phyloP scores from a whole-genome alignment of 2,113 vertebrate species.

The Vicugna pacos region DNA sequence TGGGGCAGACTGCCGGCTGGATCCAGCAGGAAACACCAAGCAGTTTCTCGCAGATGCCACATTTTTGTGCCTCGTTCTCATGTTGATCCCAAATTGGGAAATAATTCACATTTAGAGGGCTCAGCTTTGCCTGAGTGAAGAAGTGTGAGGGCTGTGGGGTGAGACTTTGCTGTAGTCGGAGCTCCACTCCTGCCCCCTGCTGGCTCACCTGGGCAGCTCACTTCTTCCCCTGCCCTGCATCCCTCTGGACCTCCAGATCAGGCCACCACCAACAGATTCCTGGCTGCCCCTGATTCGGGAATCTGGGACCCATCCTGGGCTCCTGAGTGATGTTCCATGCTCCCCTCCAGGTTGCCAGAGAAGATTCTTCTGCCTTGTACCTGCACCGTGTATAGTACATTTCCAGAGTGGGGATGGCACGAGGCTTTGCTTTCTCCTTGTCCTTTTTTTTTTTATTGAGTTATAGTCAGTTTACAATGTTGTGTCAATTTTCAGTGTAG shows the following conservation, averaged over 20 bases:
- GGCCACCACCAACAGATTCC: no score
- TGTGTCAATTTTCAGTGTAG: no score
- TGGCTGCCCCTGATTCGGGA: background rate
- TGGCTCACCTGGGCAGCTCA: rapidly evolving
- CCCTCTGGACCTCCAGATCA: background rate
- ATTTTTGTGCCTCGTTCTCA: background rate
- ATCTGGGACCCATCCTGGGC: no score
- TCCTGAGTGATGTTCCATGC: background rate
- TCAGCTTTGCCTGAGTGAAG: background rate
- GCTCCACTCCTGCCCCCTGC: background rate
- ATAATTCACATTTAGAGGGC: background rate
- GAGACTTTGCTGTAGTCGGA: background rate
- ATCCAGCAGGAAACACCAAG: background rate
- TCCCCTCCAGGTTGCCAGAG: background rate
- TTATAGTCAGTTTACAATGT: no score
- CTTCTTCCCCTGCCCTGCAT: background rate
- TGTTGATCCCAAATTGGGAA: background rate
- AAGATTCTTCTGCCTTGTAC: background rate
- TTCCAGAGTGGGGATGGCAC: background rate
- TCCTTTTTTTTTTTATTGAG: background rate
- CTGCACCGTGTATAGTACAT: background rate
- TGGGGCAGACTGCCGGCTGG: background rate
- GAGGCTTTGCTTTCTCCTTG: background rate
- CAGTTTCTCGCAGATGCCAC: background rate
- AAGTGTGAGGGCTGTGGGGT: background rate